A percentile compares a stretch with the other conserved stretches of the same genome.
Conservation (phyloP, 2,888 invertebrate genomes). For the Gastrophysa polygoni region DNA sequence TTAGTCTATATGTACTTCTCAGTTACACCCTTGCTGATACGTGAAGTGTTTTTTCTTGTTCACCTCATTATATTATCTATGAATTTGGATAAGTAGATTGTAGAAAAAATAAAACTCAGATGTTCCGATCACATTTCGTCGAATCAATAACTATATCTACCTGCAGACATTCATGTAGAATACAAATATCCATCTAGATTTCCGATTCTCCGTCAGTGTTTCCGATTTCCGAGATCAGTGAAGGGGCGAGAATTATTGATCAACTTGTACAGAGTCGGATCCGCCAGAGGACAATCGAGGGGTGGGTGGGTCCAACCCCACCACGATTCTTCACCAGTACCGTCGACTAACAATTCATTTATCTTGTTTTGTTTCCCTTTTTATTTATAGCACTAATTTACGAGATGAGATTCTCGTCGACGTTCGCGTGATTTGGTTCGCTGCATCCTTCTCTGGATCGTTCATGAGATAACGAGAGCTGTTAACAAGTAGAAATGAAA, state of each 20-base stretch:
- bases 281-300: slow-evolving; percentile 37
- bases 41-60: too few relatives aligned
- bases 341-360: slow-evolving; percentile 45
- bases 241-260: background rate
- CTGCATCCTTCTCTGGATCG: background rate
- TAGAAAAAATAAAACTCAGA: too few relatives aligned
- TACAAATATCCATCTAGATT: too few relatives aligned
- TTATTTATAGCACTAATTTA: slow-evolving; percentile 41
- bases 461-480: background rate
- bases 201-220: too few relatives aligned
- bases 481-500: background rate
- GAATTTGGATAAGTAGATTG: too few relatives aligned
- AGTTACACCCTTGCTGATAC: too few relatives aligned
- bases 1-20: too few relatives aligned
- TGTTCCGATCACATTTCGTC: too few relatives aligned
- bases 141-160: too few relatives aligned
- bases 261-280: too few relatives aligned
- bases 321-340: slow-evolving; percentile 31
- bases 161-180: too few relatives aligned
- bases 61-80: too few relatives aligned
- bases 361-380: slow-evolving; percentile 41
- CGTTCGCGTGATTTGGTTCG: slow-evolving; percentile 3
- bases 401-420: slow-evolving; percentile 17
- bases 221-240: background rate
- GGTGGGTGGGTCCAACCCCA: slow-evolving; percentile 43